Evolutionary conservation across 2,113 vertebrate species (phyloP).

Genomic region (Seriola dumerili): DNA sequence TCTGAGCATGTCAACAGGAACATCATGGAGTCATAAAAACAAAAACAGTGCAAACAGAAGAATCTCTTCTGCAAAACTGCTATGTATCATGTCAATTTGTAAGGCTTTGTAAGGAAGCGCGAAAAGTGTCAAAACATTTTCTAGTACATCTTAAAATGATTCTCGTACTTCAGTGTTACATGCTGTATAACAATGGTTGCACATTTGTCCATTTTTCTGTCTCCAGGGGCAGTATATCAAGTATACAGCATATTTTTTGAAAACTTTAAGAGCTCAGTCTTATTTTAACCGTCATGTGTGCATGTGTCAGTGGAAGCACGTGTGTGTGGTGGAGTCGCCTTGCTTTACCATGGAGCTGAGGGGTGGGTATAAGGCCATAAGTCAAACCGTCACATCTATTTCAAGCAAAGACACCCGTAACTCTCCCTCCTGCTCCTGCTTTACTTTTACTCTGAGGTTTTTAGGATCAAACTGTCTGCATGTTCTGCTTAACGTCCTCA

Average conservation of each 20-base stretch:
- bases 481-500: neutral
- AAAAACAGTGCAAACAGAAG: neutral
- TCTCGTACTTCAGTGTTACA: neutral
- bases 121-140: neutral
- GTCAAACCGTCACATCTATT: slow-evolving; percentile 57
- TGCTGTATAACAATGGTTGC: neutral
- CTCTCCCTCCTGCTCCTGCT: slow-evolving; percentile 32
- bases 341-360: slow-evolving; percentile 35
- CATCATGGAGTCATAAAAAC: neutral
- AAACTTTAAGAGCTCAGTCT: slow-evolving; percentile 2
- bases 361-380: slow-evolving; percentile 34
- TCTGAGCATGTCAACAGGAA: slow-evolving; percentile 24
- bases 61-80: slow-evolving; percentile 1
- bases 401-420: slow-evolving; percentile 23
- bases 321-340: slow-evolving; percentile 33
- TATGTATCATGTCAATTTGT: neutral
- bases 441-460: slow-evolving; percentile 11
- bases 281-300: neutral
- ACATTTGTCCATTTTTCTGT: neutral
- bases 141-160: neutral
- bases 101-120: neutral
- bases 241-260: neutral
- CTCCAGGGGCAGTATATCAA: neutral
- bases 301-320: slow-evolving; percentile 8
- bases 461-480: neutral